Evolutionary conservation across 2,888 invertebrate genomes (phyloP).

Genomic region (Sericinus montela): DNA sequence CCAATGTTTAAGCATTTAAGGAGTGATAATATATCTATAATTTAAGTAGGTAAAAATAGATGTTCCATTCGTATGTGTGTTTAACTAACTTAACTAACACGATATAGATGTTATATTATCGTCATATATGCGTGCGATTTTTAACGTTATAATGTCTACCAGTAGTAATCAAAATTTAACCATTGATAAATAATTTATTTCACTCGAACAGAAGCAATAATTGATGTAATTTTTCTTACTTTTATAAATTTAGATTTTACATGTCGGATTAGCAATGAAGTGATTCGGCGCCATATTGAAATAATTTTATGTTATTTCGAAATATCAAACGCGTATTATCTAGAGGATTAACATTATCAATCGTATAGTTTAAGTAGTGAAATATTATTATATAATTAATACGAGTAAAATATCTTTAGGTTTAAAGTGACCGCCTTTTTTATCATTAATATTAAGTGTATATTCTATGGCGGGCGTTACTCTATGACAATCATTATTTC

Average conservation of each 20-base stretch:
- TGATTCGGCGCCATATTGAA: neutral
- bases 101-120: neutral
- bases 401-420: conserved; percentile 1
- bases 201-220: too few species aligned
- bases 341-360: neutral
- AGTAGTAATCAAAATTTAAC: neutral
- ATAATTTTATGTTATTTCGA: neutral
- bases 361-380: neutral
- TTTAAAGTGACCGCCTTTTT: conserved; percentile 10
- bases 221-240: neutral
- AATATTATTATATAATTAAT: conserved; percentile 9
- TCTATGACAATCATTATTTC: neutral
- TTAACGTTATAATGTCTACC: neutral
- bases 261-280: neutral
- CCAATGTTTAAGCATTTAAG: too few species aligned
- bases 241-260: conserved; percentile 1
- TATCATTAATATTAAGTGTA: neutral
- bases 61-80: neutral
- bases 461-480: neutral
- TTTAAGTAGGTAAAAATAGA: neutral
- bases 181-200: neutral
- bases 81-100: neutral
- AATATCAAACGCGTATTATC: conserved; percentile 2
- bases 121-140: too few species aligned
- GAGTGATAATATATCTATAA: too few species aligned